Conservation (phyloP, 2,113 vertebrate genomes). For the Ophthalmolycus amberensis region DNA sequence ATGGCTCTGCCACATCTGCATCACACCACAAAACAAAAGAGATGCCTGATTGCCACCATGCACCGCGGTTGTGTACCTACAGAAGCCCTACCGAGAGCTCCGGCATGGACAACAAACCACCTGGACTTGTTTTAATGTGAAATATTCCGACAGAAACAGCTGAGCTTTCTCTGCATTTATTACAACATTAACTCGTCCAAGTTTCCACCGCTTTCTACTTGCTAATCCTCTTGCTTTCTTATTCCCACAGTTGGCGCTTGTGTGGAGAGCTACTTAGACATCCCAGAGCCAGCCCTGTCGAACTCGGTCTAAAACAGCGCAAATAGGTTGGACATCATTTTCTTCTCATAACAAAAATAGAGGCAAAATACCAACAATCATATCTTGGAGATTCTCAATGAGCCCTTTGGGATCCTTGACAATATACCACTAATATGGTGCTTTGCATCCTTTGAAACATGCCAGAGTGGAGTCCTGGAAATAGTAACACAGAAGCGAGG, state of each 20-base stretch:
- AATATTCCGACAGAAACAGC: constrained; percentile 6
- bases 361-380: constrained; percentile 76
- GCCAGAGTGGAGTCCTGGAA: constrained; percentile 66
- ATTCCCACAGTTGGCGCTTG: constrained; percentile 21
- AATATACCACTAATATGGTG: constrained; percentile 80
- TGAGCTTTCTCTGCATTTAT: constrained; percentile 32
- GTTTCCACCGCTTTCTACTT: constrained; percentile 30
- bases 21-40: constrained; percentile 60
- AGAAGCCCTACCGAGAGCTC: constrained; percentile 9
- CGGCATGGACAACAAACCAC: constrained; percentile 38
- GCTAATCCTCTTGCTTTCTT: constrained; percentile 30
- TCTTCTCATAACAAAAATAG: constrained; percentile 73
- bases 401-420: constrained; percentile 78
- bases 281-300: constrained; percentile 42
- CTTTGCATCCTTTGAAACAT: constrained; percentile 72
- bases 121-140: constrained; percentile 22
- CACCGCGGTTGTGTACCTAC: constrained; percentile 32
- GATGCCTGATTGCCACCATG: constrained; percentile 49
- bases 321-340: constrained; percentile 44
- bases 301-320: constrained; percentile 36
- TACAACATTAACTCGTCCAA: constrained; percentile 21
- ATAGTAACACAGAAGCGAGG: constrained; percentile 72
- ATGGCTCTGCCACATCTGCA: constrained; percentile 75
- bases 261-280: constrained; percentile 35
- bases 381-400: constrained; percentile 76